Evolutionary conservation across 2,888 invertebrate genomes (phyloP).

Genomic region (Trissolcus japonicus): DNA sequence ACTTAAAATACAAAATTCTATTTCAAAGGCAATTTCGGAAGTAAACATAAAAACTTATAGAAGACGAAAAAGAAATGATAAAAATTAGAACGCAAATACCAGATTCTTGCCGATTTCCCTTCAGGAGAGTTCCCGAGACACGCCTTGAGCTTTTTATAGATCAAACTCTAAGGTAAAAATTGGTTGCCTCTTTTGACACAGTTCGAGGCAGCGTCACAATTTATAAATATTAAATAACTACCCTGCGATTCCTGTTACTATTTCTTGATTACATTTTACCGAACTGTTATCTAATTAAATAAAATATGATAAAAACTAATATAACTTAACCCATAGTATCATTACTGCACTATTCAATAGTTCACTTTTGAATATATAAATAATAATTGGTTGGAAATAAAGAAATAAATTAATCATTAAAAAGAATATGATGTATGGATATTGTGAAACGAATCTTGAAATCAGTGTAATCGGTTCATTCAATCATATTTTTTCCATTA

Average conservation of each 20-base stretch:
- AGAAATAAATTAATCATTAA: background rate
- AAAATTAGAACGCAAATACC: background rate
- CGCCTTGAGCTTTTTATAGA: background rate
- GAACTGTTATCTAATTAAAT: background rate
- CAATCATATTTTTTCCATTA: background rate
- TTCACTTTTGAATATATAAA: background rate
- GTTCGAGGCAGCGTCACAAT: background rate
- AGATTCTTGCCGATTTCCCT: constrained; percentile 1
- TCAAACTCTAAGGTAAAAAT: background rate
- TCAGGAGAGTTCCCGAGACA: background rate
- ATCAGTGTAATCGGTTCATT: constrained; percentile 1
- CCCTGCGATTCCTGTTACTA: background rate
- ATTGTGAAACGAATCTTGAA: background rate
- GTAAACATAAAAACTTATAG: background rate
- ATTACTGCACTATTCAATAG: constrained; percentile 1
- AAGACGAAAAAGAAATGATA: background rate
- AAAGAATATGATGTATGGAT: constrained; percentile 1
- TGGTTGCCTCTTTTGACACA: background rate
- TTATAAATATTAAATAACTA: background rate
- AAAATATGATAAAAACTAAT: constrained; percentile 1
- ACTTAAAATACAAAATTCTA: background rate
- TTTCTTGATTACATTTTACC: background rate
- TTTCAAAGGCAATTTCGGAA: background rate
- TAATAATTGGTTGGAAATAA: constrained; percentile 1
- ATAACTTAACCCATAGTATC: background rate